phyloP scores from a whole-genome alignment of 2,797 vertebrate genomes.

The Megalops cyprinoides region DNA sequence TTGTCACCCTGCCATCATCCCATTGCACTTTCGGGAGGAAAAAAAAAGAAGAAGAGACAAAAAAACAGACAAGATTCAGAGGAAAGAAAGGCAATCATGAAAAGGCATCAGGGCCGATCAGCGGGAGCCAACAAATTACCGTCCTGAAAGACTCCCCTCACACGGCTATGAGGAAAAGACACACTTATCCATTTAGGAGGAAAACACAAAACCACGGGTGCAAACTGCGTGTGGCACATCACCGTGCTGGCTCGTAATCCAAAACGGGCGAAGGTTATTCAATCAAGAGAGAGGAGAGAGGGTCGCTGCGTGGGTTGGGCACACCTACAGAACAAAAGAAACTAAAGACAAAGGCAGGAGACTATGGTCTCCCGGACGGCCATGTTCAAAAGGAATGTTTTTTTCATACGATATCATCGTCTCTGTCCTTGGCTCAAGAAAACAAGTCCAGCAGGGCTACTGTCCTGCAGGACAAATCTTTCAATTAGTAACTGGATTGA shows the following conservation, averaged over 20 bases:
- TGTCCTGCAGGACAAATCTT: neutral
- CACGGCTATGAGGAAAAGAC: neutral
- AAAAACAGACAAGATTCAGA: neutral
- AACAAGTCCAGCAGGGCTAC: neutral
- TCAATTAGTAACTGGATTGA: neutral
- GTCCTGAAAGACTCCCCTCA: conserved; percentile 1
- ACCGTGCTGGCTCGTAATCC: neutral
- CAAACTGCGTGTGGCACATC: neutral
- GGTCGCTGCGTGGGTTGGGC: neutral
- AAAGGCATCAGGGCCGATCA: neutral
- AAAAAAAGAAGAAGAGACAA: too few relatives aligned
- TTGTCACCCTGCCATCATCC: conserved; percentile 31
- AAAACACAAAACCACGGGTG: neutral
- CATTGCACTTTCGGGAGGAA: conserved; percentile 36
- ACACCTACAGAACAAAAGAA: too few relatives aligned
- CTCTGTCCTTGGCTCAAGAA: neutral
- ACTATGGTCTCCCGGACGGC: too few relatives aligned
- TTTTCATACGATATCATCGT: neutral
- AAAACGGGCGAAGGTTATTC: too few relatives aligned
- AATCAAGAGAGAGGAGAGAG: neutral
- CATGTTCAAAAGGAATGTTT: neutral
- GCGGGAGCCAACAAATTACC: neutral
- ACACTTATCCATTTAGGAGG: neutral
- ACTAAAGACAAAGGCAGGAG: too few relatives aligned
- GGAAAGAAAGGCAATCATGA: neutral